Evolutionary conservation across 2,113 vertebrate species (phyloP).

Genomic region (Cyprinodon brontotheroides): DNA sequence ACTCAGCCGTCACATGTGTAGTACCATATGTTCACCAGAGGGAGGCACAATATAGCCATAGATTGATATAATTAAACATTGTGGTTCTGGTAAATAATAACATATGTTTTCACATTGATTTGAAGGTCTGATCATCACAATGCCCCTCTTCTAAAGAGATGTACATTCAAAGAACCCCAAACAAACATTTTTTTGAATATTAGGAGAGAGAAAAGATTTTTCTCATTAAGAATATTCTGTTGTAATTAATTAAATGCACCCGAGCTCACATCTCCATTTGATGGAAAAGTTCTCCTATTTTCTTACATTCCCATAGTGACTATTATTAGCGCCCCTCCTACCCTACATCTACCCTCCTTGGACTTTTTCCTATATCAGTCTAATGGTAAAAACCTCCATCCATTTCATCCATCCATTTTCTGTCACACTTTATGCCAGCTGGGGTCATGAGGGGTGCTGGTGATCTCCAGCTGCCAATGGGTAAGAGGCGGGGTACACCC

Average conservation of each 20-base stretch:
- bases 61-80: neutral
- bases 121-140: slow-evolving; percentile 12
- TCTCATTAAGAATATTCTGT: no score
- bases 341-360: neutral
- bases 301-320: neutral
- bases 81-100: neutral
- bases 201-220: neutral
- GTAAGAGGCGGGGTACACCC: no score
- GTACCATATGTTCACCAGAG: slow-evolving; percentile 35
- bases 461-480: no score
- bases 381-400: slow-evolving; percentile 5
- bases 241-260: neutral
- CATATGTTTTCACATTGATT: neutral
- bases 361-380: neutral
- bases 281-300: neutral
- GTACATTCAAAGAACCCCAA: no score
- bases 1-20: slow-evolving; percentile 11
- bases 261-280: slow-evolving; percentile 5
- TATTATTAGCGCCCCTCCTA: slow-evolving; percentile 9
- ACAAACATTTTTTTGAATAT: neutral
- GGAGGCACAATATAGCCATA: slow-evolving; percentile 32
- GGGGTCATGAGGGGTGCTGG: no score
- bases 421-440: no score
- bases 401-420: no score
- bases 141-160: neutral